A percentile compares a stretch with the other conserved stretches of the same genome.
Conservation (phyloP, 2,797 vertebrate species). For the Oophaga sylvatica region DNA sequence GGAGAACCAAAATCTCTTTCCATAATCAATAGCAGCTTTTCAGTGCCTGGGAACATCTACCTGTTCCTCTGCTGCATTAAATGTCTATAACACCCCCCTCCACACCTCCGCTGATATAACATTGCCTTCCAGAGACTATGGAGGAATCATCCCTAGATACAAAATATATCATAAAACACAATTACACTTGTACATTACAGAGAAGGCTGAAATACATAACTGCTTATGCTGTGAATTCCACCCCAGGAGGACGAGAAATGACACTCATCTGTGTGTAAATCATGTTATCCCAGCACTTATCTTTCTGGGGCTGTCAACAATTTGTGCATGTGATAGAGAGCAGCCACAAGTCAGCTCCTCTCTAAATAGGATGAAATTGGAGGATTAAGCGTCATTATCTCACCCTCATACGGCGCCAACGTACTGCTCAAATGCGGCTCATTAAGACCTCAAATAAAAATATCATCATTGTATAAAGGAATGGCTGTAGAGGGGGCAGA, state of each 20-base stretch:
- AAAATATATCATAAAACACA: slow-evolving; percentile 51
- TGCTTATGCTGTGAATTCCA: slow-evolving; percentile 21
- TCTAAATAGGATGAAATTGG: slow-evolving; percentile 26
- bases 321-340: slow-evolving; percentile 42
- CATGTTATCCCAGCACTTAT: slow-evolving; percentile 42
- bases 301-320: slow-evolving; percentile 33
- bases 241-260: slow-evolving; percentile 34
- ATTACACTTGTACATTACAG: slow-evolving; percentile 48
- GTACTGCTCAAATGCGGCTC: not conserved
- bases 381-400: slow-evolving; percentile 40
- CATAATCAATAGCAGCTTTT: slow-evolving; percentile 18
- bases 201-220: slow-evolving; percentile 40
- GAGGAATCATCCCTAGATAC: slow-evolving; percentile 22
- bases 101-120: not conserved
- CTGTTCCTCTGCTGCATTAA: slow-evolving; percentile 16
- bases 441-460: slow-evolving; percentile 38
- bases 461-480: not conserved
- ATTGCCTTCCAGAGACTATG: slow-evolving; percentile 27
- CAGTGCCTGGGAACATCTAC: not conserved
- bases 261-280: slow-evolving; percentile 45
- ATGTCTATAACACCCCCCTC: slow-evolving; percentile 12
- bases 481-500: not conserved
- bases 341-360: slow-evolving; percentile 19
- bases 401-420: not conserved
- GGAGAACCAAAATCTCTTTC: not conserved